Base-by-base conservation (phyloP, 1,140 invertebrate species). In the Lepidotrigona ventralis region DNA sequence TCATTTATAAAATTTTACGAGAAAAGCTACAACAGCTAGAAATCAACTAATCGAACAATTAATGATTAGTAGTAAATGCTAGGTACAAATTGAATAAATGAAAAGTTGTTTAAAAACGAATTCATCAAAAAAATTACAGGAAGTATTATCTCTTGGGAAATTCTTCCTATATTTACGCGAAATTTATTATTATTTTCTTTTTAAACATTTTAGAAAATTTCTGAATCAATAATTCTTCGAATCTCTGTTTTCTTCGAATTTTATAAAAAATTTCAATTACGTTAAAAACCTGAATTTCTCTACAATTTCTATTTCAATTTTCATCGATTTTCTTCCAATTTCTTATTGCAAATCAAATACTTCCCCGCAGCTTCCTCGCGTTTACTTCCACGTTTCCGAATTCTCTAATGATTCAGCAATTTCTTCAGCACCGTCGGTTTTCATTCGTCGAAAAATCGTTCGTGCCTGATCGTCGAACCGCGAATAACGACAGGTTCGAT, bases 401-500 rank as follows among this genome's bases (percentile, higher is more conserved):
- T 21, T 51, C 17, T 5, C 39, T 51, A 19, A 51, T 51, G 15
- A 6, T 9, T 26, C 8, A 4, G 11, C 21, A 17, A 12, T 51
- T 33, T 72, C 5, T 54, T n/a, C 46, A 21, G 56, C 19, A 5
- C 33, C n/a, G 6, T 60, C 12, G 21, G 51, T 72, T 71, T 46
- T 71, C 23, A 1, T 53, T 72, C n/a, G 4, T 8, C 33, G 68
- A 71, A 69, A 80, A 80, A 70, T 60, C 53, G 33, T 19, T 29
- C 23, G 21, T 14, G 21, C 2, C 2, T n/a, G 33, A 54, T 78
- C 71, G 39, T 21, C 79, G 71, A 83, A 78, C 66, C 66, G 54
- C 54, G 53, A 68, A 76, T 56, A 77, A 76, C 63, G 72, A 78
- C 64, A 51, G 60, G 29, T 71, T 39, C 56, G 54, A 72, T 60